These are phyloP conservation scores for Ochotona princeps DNA, from an alignment of 2,113 vertebrate genomes.

Conservation along the genomic window DNA sequence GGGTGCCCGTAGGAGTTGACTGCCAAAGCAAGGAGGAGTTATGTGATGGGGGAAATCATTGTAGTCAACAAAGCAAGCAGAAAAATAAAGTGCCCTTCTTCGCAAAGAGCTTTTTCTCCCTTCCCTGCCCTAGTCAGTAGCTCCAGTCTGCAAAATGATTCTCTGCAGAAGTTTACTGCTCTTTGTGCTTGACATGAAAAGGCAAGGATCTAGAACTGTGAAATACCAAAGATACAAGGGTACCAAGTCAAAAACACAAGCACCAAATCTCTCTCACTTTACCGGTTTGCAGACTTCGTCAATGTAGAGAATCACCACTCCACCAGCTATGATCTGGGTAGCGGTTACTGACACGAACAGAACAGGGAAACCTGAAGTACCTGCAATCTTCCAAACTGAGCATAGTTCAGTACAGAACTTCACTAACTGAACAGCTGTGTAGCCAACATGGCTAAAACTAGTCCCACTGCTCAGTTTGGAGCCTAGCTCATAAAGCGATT, in stretches of 20 bases:
- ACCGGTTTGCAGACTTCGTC: background rate
- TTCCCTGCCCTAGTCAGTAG: background rate
- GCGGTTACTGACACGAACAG: background rate
- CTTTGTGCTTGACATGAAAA: background rate
- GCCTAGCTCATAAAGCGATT: background rate
- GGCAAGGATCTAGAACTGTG: background rate
- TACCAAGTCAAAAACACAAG: background rate
- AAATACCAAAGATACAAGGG: background rate
- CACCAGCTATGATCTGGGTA: background rate
- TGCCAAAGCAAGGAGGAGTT: constrained; percentile 76
- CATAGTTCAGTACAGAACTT: background rate
- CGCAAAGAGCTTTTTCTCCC: background rate
- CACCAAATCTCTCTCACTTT: background rate
- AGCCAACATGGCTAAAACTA: background rate
- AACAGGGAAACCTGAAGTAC: background rate
- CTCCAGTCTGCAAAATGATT: background rate
- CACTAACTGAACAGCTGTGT: background rate
- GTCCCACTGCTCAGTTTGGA: background rate
- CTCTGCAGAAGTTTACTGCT: background rate
- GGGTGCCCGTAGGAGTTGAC: constrained; percentile 90
- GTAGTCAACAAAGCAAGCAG: background rate
- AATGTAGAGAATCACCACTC: background rate
- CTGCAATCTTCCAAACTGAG: background rate
- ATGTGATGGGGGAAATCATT: background rate
- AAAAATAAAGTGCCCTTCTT: background rate